These are phyloP conservation scores for Dysmachus trigonus DNA, from an alignment of 2,888 invertebrate genomes.

Conservation along the genomic window DNA sequence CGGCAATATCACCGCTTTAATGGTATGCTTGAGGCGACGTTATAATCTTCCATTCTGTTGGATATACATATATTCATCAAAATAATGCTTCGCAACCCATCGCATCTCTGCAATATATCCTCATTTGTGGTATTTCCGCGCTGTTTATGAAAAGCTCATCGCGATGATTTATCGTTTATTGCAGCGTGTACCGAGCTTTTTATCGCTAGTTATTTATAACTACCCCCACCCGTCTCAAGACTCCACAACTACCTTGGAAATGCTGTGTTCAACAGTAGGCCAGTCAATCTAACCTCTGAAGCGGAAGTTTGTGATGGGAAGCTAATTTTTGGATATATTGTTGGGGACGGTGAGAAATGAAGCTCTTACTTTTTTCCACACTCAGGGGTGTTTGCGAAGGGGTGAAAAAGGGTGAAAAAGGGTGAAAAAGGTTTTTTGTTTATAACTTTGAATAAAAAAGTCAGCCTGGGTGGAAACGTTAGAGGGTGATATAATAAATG, in stretches of 20 bases:
- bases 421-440: no score
- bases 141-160: conserved; percentile 32
- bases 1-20: conserved; percentile 21
- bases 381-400: no score
- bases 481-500: no score
- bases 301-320: no score
- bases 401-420: no score
- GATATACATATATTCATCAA: conserved; percentile 15
- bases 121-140: neutral
- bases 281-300: no score
- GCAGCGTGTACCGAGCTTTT: conserved; percentile 18
- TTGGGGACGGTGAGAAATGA: no score
- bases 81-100: neutral
- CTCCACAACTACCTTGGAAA: neutral
- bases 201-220: conserved; percentile 37
- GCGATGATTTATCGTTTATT: conserved; percentile 26
- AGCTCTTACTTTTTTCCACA: no score
- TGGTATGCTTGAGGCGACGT: neutral
- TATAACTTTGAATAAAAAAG: no score
- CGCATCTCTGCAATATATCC: neutral
- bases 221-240: neutral
- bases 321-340: no score
- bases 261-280: neutral
- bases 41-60: conserved; percentile 16
- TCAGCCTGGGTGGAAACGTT: no score